Conservation (phyloP, 1,140 invertebrate genomes). For the Drosophila ohnishii region DNA sequence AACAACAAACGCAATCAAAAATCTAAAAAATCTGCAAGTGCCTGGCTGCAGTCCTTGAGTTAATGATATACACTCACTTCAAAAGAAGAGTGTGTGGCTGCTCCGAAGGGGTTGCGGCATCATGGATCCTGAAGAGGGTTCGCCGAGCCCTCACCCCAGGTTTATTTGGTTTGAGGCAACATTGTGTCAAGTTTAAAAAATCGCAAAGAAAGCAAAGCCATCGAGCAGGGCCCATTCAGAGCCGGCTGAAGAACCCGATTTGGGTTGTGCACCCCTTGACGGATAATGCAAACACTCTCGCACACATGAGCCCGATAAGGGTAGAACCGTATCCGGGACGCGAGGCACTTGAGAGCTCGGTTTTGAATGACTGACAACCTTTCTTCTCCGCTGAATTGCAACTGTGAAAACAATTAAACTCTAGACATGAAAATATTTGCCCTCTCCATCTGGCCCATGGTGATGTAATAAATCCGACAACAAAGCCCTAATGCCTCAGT, state of each 20-base stretch:
- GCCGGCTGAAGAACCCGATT: conserved; percentile 47
- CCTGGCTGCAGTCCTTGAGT: conserved; percentile 67
- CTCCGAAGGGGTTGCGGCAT: conserved; percentile 37
- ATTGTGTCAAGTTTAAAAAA: conserved; percentile 76
- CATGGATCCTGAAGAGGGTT: conserved; percentile 57
- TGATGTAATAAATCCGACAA: conserved; percentile 72
- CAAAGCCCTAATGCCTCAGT: conserved; percentile 62
- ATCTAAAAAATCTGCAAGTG: conserved; percentile 70
- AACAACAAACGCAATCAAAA: conserved; percentile 67
- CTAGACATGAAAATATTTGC: conserved; percentile 73
- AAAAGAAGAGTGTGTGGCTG: conserved; percentile 48
- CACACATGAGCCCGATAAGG: conserved; percentile 60
- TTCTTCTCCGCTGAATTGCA: conserved; percentile 55
- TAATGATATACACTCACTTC: conserved; percentile 80
- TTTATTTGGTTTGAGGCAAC: conserved; percentile 55
- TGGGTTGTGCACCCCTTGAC: conserved; percentile 53
- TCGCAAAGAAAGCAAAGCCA: conserved; percentile 58
- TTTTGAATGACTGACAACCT: conserved; percentile 67
- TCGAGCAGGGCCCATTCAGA: conserved; percentile 50
- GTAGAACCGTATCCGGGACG: conserved; percentile 50
- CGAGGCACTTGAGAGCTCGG: conserved; percentile 61
- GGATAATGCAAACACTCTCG: conserved; percentile 53
- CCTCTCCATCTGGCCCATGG: conserved; percentile 37
- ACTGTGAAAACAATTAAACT: conserved; percentile 79
- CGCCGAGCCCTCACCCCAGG: conserved; percentile 10